Percentiles rank a stretch among this genome's conserved stretches.
Conservation (phyloP, 2,888 invertebrate species). For the Germaria angustata region DNA sequence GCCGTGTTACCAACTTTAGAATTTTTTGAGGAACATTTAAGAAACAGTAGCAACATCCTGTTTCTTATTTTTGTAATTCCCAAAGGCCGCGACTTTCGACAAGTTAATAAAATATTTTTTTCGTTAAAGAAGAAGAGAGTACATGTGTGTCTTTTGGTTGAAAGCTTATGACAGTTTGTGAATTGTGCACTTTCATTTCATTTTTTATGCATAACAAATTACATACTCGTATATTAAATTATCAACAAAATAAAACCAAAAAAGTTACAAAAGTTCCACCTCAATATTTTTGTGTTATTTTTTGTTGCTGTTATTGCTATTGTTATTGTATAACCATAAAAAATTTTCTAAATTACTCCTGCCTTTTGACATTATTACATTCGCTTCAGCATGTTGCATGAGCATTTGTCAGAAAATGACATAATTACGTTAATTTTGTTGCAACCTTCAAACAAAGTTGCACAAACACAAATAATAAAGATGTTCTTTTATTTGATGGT, state of each 20-base stretch:
- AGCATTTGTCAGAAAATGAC: constrained; percentile 21
- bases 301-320: too few species aligned
- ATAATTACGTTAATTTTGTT: constrained; percentile 41
- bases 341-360: constrained; percentile 1
- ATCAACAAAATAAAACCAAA: too few species aligned
- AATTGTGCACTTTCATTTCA: background rate
- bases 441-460: constrained; percentile 55
- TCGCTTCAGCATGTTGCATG: background rate
- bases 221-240: constrained; percentile 21
- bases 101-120: too few species aligned
- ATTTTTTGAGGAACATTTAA: too few species aligned
- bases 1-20: too few species aligned
- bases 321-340: too few species aligned
- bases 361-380: constrained; percentile 5
- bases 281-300: background rate
- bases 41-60: too few species aligned
- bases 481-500: constrained; percentile 31
- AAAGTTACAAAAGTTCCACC: constrained; percentile 22
- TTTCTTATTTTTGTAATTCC: too few species aligned
- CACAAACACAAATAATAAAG: constrained; percentile 41
- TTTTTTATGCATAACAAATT: background rate
- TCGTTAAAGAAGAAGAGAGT: too few species aligned
- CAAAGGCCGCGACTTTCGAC: too few species aligned
- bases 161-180: constrained; percentile 20
- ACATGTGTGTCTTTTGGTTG: too few species aligned